These are phyloP conservation scores for Melopsittacus undulatus DNA, from an alignment of 2,797 vertebrate genomes.

Conservation along the genomic window DNA sequence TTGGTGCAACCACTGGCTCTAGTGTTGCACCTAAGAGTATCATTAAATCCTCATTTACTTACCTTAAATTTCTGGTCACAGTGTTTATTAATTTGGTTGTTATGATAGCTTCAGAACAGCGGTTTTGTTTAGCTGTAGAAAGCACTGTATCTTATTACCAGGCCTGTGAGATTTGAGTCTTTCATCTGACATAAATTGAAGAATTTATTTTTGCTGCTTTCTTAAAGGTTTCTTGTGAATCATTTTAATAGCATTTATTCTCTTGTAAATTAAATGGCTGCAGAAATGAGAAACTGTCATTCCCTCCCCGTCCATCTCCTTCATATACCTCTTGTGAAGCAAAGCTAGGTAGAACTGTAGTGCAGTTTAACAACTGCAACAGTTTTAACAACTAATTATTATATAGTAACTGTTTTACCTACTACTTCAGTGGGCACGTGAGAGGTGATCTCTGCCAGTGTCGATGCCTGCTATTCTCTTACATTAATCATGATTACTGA, in stretches of 20 bases:
- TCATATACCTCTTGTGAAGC: neutral
- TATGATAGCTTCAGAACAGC: slow-evolving; percentile 2
- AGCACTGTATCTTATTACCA: neutral
- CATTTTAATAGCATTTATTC: neutral
- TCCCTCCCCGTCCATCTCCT: neutral
- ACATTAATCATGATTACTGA: neutral
- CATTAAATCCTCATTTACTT: slow-evolving; percentile 36
- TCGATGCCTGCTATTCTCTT: neutral
- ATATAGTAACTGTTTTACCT: neutral
- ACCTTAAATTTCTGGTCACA: slow-evolving; percentile 33
- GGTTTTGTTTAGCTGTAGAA: slow-evolving; percentile 7
- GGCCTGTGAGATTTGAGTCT: neutral
- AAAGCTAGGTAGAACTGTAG: neutral
- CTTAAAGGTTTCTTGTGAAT: neutral
- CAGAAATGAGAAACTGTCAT: neutral
- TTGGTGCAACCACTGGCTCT: neutral
- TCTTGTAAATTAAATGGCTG: neutral
- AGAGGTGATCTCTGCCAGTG: neutral
- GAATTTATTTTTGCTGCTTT: neutral
- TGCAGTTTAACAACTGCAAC: neutral
- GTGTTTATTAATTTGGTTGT: slow-evolving; percentile 49
- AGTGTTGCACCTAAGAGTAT: neutral
- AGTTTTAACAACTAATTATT: neutral
- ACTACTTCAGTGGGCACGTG: neutral
- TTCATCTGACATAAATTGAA: neutral